Evolutionary conservation across 1,140 invertebrate genomes (phyloP), one percentile per base, ranked within the genome.

Genomic region (Diprion similis): DNA sequence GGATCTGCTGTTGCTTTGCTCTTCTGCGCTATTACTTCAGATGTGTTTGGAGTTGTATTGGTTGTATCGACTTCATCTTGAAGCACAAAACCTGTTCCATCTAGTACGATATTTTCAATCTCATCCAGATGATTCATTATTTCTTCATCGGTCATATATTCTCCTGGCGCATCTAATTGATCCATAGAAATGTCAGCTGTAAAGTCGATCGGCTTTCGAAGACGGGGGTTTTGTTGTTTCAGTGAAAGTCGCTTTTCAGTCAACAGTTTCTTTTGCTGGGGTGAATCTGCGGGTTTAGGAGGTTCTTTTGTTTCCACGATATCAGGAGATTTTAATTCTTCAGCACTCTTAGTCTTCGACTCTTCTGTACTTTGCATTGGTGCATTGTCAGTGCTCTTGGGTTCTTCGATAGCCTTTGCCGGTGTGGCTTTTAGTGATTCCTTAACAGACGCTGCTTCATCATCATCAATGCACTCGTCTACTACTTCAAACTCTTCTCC

Each of bases 81-180:
- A 51, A 66, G 67, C 24, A 71, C 71, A 72, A 81, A 79, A 46
- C 59, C 78, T 18, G 75, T 73, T 64, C 81, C 77, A 73, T 82
- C 75, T 13, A 86, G 66, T n/a, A 81, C 81, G 68, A 84, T 83
- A 71, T 83, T 86, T 80, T 87, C 85, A 24, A 87, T 83, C 51
- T 84, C 82, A 77, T 86, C 83, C 46, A 85, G 76, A 75, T 87
- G 80, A 69, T 80, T 71, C 80, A 87, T 81, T 19, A 86, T 80
- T 47, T 86, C 85, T 79, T 86, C 84, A 75, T 86, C 81, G 8
- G 81, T 85, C 66, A 85, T 75, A 68, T 84, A 79, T 17, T 67
- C 66, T 66, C 66, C 37, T 0, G 9, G 69, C n/a, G 70, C 66
- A 46, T 77, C 74, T 24, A 82, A 71, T n/a, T 79, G 73, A 48